Conservation (phyloP, 2,113 vertebrate genomes). For the Notechis scutatus region DNA sequence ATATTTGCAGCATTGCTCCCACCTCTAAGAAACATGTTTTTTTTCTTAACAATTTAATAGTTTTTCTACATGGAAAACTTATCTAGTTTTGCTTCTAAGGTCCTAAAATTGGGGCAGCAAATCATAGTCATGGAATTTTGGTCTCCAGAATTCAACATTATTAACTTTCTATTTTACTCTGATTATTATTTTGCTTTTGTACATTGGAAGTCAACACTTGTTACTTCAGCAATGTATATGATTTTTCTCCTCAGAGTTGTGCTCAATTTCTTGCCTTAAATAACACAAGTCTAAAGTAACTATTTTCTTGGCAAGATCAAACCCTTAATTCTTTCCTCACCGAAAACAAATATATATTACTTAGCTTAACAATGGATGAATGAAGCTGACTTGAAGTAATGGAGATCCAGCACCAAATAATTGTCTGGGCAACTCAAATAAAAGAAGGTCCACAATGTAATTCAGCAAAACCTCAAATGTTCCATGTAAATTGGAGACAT, state of each 20-base stretch:
- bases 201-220: not conserved
- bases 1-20: not conserved
- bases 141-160: not conserved
- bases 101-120: not conserved
- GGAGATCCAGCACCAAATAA: not conserved
- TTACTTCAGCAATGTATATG: not conserved
- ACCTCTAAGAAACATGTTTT: not conserved
- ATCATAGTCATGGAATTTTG: not conserved
- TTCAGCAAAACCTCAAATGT: not conserved
- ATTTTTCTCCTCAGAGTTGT: not conserved
- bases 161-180: not conserved
- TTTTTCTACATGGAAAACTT: not conserved
- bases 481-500: not conserved
- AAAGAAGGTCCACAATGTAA: not conserved
- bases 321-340: not conserved
- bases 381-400: not conserved
- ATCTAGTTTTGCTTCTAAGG: not conserved
- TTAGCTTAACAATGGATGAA: not conserved
- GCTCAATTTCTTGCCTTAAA: not conserved
- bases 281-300: not conserved
- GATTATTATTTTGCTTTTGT: not conserved
- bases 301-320: not conserved
- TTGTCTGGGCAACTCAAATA: not conserved
- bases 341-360: not conserved
- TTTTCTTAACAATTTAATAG: not conserved